Base-by-base conservation (phyloP, 2,113 vertebrate species). In the Accipiter cooperii region DNA sequence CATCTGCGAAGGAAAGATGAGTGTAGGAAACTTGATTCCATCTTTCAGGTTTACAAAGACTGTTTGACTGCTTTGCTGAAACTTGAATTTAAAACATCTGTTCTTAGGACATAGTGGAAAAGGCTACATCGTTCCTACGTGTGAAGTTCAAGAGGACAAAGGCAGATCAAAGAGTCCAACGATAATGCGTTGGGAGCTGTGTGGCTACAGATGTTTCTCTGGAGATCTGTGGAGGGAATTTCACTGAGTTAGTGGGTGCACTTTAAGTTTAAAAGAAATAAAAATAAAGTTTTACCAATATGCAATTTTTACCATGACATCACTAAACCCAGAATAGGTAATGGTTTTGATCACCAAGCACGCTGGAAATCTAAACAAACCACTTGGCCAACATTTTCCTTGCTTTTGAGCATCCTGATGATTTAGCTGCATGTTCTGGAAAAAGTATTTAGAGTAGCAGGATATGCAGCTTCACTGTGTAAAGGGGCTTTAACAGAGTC, bases 361-460 rank as follows among this genome's bases (percentile, higher is more conserved):
- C 44, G 15, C 38, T 84, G 69, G 80, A 96, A 94, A 94, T 26
- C 66, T 94, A 85, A 96, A 93, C 93, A 96, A 78, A 92, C 28
- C 20, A 38, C 68, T 73, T 52, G 64, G 84, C 86, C 40, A 68
- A 18, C 14, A 1, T 76, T 92, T 89, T 60, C 34, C 65, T 91
- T 84, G 92, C 84, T 85, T 81, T 80, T 78, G 73, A 78, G 73
- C 64, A 34, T 68, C 47, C 76, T 75, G 65, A 68, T 79, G 64
- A 47, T 71, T 69, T 63, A 47, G 73, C 80, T 64, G 51, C 28
- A 2, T 60, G 47, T 74, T 87, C 80, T 93, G 80, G 83, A 93
- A 93, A 66, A 93, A 92, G 40, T 19, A 29, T 26, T 69, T 40
- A 89, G 58, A 65, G 60, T 6, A 49, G 87, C 36, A 74, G 65